Base-by-base conservation (phyloP, 2,888 invertebrate species). In the Euspilapteryx auroguttella region DNA sequence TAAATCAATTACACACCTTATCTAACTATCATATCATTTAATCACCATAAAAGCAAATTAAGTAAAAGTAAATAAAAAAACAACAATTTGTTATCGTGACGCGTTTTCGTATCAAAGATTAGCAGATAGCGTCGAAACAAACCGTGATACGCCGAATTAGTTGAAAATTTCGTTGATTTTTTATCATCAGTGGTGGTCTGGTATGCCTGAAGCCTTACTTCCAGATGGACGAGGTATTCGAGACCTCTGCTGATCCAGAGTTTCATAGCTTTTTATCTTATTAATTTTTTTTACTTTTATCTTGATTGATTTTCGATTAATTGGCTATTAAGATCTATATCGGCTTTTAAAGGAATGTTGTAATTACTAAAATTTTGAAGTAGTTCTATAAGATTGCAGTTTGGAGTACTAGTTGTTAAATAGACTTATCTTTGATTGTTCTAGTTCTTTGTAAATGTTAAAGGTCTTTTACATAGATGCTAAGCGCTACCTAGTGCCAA, bases 161-260 rank as follows among this genome's bases (percentile, higher is more conserved):
- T 38, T 33, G 28, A 12, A 29, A 52, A 54, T 52, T 73, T 75
- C 55, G 71, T 49, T 55, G 37, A 27, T 32, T 33, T 34, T 37
- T 40, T 51, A 61, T 53, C 61, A 71, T 75, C 73, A 71, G 71
- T 66, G 64, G 66, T 69, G 68, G 75, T 73, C 73, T 69, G 65
- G 76, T 69, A 73, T 73, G 65, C 71, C 73, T 49, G n/a, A n/a
- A n/a, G n/a, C n/a, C n/a, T 39, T 38, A 25, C 36, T 25, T 14
- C 42, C 48, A 49, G 62, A 52, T 58, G 50, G 41, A 49, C 62
- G 65, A 55, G 76, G 76, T 76, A 77, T 77, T 77, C 76, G 76
- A 77, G 76, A 76, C 76, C 71, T 71, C 75, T 76, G 75, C 76
- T 77, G 76, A 76, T 75, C 73, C 68, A 68, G 63, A 50, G 44